Evolutionary conservation across 2,888 invertebrate genomes (phyloP), one percentile per base, ranked within the genome.

Genomic region (Amblyjoppa proteus): DNA sequence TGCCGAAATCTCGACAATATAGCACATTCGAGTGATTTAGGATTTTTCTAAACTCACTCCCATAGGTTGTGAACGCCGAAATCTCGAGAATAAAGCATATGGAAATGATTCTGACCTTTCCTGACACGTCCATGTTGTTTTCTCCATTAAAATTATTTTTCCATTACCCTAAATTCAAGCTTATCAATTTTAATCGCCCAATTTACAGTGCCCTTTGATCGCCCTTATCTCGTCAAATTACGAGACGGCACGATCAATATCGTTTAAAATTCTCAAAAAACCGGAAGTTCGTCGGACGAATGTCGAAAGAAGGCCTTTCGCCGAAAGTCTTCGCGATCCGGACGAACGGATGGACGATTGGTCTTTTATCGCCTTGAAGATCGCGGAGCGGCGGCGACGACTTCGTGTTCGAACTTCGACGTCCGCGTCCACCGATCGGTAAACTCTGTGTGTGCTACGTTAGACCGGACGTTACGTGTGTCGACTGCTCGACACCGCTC

Each of bases 401-500:
- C 69, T 61, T 69, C 38, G 5, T 6, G 16, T 16, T 64, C n/a
- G 64, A 64, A 31, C 34, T 28, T 64, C 64, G 64, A 13, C 68
- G 76, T 64, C 74, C 28, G 16, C 64, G 25, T 71, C 28, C 64
- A n/a, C 53, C 45, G 45, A 49, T 49, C 45, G 16, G 45, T 16
- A 2, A 64, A 61, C 31, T 49, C 31, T 71, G 64, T 75, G 66
- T 78, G 64, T 84, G 61, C 61, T 79, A 70, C 70, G 82, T 61
- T 80, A 83, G 75, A 81, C 83, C 84, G 86, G 84, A 88, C 84
- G 86, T 88, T 88, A 88, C 88, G 86, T 88, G 87, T 83, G 80
- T 81, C 73, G 83, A 84, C 82, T 84, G 58, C 75, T 25, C 82
- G 81, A 85, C 56, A 53, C 41, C 68, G 70, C 74, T 25, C 45